These are phyloP conservation scores for Gyrodactylus salaris DNA, from an alignment of 1,140 invertebrate species.

Conservation along the genomic window DNA sequence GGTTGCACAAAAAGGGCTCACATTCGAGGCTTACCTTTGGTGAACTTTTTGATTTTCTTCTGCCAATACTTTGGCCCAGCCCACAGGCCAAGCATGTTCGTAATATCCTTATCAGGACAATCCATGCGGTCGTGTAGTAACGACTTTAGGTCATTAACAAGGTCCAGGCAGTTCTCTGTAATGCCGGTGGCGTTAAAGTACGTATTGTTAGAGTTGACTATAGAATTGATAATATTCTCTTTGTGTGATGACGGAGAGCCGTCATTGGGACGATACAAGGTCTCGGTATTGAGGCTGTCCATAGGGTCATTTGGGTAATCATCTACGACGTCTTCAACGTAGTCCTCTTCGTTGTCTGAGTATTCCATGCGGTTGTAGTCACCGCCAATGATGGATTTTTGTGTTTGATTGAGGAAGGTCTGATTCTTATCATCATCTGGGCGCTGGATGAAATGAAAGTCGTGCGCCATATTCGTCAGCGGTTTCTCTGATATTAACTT, in stretches of 20 bases:
- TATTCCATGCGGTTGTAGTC: not conserved
- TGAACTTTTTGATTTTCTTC: not conserved
- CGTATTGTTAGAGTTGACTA: not conserved
- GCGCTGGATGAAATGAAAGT: not conserved
- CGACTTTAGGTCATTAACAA: not conserved
- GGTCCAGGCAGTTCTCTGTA: not conserved
- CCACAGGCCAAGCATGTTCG: not conserved
- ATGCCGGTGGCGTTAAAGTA: not conserved
- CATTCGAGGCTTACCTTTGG: not conserved
- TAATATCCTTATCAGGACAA: not conserved
- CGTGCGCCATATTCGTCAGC: not conserved
- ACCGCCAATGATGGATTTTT: no score
- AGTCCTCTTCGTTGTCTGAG: not conserved
- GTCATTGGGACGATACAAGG: no score
- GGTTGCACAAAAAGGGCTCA: no score
- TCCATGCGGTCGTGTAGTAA: not conserved
- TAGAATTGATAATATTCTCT: not conserved
- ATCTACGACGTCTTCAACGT: not conserved
- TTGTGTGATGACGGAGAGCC: not conserved
- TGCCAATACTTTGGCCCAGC: not conserved
- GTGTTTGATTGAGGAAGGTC: not conserved
- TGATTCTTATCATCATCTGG: not conserved
- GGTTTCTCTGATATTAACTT: not conserved
- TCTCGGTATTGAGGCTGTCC: not conserved
- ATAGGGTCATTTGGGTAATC: not conserved